Conservation (phyloP, 2,888 invertebrate genomes). For the Papilio demoleus region DNA sequence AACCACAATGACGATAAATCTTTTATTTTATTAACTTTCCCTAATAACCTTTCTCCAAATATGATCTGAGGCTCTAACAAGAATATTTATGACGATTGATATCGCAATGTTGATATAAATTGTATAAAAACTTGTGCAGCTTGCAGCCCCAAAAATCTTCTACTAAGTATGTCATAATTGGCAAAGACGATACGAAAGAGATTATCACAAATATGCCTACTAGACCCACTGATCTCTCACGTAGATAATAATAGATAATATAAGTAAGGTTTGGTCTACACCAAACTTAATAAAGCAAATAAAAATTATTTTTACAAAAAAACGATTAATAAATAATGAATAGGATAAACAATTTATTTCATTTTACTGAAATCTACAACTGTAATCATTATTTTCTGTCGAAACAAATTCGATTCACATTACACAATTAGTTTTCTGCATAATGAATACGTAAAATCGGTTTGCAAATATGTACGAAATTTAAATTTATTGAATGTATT, state of each 20-base stretch:
- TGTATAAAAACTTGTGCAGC: too few species aligned
- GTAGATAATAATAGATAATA: not conserved
- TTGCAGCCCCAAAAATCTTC: too few species aligned
- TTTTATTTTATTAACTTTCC: not conserved
- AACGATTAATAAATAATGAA: conserved; percentile 5
- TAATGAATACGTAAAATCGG: not conserved
- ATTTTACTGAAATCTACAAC: not conserved
- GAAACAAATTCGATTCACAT: not conserved
- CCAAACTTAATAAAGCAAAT: not conserved
- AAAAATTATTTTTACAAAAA: conserved; percentile 18
- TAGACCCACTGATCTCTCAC: not conserved
- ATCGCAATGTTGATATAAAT: too few species aligned
- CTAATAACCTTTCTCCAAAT: not conserved
- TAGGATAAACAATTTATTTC: conserved; percentile 9
- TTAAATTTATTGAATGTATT: too few species aligned
- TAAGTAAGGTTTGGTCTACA: not conserved
- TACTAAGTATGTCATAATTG: too few species aligned
- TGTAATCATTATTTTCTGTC: not conserved
- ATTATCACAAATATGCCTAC: too few species aligned
- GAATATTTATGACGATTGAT: too few species aligned
- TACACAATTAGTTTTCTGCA: conserved; percentile 3
- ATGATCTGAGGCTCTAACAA: not conserved
- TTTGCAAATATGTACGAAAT: not conserved
- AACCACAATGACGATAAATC: not conserved
- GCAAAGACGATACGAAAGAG: too few species aligned